These are phyloP conservation scores for Phalacrocorax brasilianus DNA, from an alignment of 2,113 vertebrate species.

Conservation along the genomic window DNA sequence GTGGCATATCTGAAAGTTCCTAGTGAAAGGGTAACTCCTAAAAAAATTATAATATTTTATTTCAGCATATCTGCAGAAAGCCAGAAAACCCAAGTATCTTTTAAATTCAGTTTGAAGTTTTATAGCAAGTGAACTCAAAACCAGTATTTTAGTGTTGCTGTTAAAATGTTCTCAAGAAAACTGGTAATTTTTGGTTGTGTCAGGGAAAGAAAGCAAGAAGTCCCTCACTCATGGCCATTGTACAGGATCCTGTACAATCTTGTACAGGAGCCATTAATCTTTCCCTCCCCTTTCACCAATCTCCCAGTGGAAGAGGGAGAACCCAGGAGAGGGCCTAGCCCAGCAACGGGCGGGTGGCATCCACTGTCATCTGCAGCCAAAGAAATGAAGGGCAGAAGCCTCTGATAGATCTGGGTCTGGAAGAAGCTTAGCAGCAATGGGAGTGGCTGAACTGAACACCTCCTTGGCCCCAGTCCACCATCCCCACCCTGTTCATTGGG, in stretches of 20 bases:
- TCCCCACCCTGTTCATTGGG: background rate
- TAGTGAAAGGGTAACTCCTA: background rate
- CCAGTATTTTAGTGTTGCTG: background rate
- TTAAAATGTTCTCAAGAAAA: background rate
- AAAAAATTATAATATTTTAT: background rate
- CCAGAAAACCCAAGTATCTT: background rate
- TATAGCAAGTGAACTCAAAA: background rate
- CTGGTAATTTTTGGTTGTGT: background rate
- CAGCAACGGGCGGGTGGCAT: accelerated
- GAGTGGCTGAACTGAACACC: background rate
- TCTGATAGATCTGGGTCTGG: background rate
- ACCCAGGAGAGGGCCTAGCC: background rate
- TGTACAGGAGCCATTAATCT: background rate
- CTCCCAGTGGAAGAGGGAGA: background rate
- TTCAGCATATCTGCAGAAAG: background rate
- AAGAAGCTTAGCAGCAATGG: background rate
- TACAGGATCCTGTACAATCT: no score
- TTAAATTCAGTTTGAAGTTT: background rate
- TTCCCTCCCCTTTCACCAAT: background rate
- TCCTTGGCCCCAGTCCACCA: background rate
- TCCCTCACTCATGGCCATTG: accelerated
- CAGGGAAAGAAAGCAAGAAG: background rate
- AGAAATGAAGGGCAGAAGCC: background rate
- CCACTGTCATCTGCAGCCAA: background rate
- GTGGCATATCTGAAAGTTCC: background rate